Evolutionary conservation across 2,113 vertebrate genomes (phyloP).

Genomic region (Euleptes europaea): DNA sequence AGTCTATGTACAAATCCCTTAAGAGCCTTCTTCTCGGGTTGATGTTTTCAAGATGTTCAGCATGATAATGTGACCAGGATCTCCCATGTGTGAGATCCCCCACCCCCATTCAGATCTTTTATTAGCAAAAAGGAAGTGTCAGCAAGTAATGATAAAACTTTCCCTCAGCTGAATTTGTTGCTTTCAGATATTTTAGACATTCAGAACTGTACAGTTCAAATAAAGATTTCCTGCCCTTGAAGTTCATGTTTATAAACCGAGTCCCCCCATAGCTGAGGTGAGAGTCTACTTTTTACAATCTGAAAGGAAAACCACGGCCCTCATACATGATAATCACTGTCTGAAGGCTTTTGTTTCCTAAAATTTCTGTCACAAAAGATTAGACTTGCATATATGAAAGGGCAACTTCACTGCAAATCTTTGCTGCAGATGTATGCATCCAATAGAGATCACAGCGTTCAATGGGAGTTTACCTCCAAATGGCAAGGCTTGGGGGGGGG

Average conservation of each 20-base stretch:
- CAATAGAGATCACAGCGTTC: no score
- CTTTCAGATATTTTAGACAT: conserved; percentile 10
- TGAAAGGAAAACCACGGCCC: background rate
- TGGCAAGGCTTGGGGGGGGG: no score
- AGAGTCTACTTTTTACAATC: background rate
- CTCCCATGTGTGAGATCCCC: background rate
- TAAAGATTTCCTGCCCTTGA: background rate
- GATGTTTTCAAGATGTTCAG: conserved; percentile 24
- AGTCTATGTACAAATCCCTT: background rate
- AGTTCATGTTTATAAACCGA: background rate
- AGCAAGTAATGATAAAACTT: conserved; percentile 4
- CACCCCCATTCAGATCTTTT: background rate
- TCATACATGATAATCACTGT: background rate
- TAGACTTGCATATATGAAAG: background rate
- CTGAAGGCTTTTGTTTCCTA: background rate
- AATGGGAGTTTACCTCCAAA: no score
- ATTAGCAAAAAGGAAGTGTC: conserved; percentile 19
- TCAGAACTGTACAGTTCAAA: conserved; percentile 2
- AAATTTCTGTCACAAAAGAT: background rate
- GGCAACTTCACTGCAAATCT: background rate
- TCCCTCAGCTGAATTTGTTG: conserved; percentile 12
- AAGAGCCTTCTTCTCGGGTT: conserved; percentile 8
- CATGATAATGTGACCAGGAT: background rate
- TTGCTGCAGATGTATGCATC: background rate
- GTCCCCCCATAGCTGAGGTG: background rate